phyloP scores from a whole-genome alignment of 2,797 vertebrate genomes.

The Poecile montanus region DNA sequence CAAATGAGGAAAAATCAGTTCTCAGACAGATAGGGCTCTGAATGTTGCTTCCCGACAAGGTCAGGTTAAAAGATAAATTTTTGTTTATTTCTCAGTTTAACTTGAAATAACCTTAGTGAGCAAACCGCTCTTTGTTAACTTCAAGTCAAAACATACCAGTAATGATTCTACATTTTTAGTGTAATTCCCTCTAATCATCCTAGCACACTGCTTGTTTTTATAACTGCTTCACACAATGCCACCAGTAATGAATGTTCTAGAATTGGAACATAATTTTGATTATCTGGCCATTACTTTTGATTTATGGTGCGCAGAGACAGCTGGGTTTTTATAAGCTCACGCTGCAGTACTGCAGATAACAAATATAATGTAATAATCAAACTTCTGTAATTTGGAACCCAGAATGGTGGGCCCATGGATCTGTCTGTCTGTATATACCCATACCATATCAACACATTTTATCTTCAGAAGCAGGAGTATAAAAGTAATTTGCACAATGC shows the following conservation, averaged over 20 bases:
- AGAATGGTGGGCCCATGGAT: slow-evolving; percentile 30
- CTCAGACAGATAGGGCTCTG: neutral
- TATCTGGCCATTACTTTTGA: slow-evolving; percentile 72
- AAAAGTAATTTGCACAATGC: slow-evolving; percentile 48
- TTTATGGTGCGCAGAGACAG: slow-evolving; percentile 62
- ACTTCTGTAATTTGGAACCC: slow-evolving; percentile 46
- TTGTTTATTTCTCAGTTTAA: slow-evolving; percentile 44
- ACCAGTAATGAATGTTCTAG: slow-evolving; percentile 66
- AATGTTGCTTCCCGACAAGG: neutral
- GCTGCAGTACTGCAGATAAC: slow-evolving; percentile 66
- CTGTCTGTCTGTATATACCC: slow-evolving; percentile 16
- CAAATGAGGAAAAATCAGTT: neutral
- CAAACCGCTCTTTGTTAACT: slow-evolving; percentile 31
- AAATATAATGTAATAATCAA: slow-evolving; percentile 67
- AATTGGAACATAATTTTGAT: slow-evolving; percentile 68
- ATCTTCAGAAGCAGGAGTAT: slow-evolving; percentile 29
- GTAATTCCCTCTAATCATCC: slow-evolving; percentile 49
- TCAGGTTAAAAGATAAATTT: neutral
- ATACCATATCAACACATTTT: slow-evolving; percentile 34
- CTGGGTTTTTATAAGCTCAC: slow-evolving; percentile 65
- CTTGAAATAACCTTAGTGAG: slow-evolving; percentile 23
- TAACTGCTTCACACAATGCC: slow-evolving; percentile 43
- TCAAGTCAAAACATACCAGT: slow-evolving; percentile 28
- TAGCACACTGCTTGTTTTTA: slow-evolving; percentile 33
- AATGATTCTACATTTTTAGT: slow-evolving; percentile 25